Base-by-base conservation (phyloP, 1,140 invertebrate genomes). In the Chrysopa pallens region DNA sequence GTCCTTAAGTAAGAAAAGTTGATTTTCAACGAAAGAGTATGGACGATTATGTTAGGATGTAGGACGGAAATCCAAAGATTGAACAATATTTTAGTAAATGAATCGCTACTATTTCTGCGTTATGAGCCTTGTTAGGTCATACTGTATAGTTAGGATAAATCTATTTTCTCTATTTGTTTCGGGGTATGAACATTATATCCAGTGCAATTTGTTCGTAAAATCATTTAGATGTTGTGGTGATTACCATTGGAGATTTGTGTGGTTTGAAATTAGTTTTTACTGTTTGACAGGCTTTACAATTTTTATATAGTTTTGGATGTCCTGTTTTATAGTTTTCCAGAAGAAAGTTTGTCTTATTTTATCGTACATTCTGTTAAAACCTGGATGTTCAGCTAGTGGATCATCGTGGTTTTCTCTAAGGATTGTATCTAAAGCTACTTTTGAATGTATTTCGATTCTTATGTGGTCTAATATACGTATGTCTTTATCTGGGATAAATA, bases 1-100 rank as follows among this genome's bases (percentile, higher is more conserved):
- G 43, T 48, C 47, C 6, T 9, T 12, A 37, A 29, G 33, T 23
- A 52, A 9, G 41, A 46, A 46, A 2, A 48, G 46, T 38, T 41
- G 36, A 39, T 52, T 54, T 35, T 41, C 44, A 15, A 50, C 14
- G 39, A 51, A 46, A 31, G 50, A 54, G 14, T 48, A 15, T 31
- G 46, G n/a, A 9, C 31, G 13, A 7, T 48, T 49, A 6, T 42
- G 53, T 52, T 0, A 61, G 38, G 8, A 62, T 50, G 0, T 28
- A 42, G 47, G 52, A 42, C 6, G 58, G 58, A 8, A 57, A 56
- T 8, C 58, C 59, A 49, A 60, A 55, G 7, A 33, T 36, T 23
- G 36, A 42, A 36, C 51, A 45, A 35, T 53, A 52, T 40, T 50
- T 43, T 15, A 38, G 37, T 28, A 54, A 44, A 13, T 38, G 38